Base-by-base conservation (phyloP, 2,888 invertebrate genomes). In the Neocrepidodera transversa region DNA sequence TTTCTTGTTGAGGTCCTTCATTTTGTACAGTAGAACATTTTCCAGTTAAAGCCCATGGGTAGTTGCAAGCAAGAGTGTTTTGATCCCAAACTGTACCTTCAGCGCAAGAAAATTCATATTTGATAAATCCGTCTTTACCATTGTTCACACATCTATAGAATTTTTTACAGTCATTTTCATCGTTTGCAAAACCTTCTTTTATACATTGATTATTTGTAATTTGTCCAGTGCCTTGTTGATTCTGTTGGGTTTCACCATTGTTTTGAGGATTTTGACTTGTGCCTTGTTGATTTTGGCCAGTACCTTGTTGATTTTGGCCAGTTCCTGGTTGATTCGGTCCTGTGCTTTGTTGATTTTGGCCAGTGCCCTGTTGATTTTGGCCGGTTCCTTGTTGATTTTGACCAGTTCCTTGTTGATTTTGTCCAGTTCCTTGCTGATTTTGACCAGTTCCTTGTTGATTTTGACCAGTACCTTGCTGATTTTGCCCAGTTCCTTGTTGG, bases 91-190 rank as follows among this genome's bases (percentile, higher is more conserved):
- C 87, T 1, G 90, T 90, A 23, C 89, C 89, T 60, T 84, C 84
- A 10, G 85, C 83, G 71, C 90, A 90, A 40, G 85, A 83, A 73
- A 89, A 89, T 71, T 87, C 82, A 73, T 83, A 88, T 78, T 84
- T 86, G 36, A 80, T 86, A 68, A 81, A 89, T 2, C 58, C 59
- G 11, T 50, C 60, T 13, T 82, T 79, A 0, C 85, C 86, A 71
- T 85, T 82, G 58, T 82, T 81, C 16, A 91, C 90, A 77, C 92
- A 92, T 66, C 91, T 84, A 74, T 90, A 90, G 80, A 92, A 92
- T 74, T 87, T 89, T 60, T 82, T 86, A 72, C 92, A 92, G 71
- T 91, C 84, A 32, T 80, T 79, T 40, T 83, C 80, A 76, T 92
- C 86, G n/a, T 86, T 85, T 71, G 87, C 84, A 76, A 89, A 92